Base-by-base conservation (phyloP, 2,888 invertebrate genomes). In the Andrena chrysosceles region DNA sequence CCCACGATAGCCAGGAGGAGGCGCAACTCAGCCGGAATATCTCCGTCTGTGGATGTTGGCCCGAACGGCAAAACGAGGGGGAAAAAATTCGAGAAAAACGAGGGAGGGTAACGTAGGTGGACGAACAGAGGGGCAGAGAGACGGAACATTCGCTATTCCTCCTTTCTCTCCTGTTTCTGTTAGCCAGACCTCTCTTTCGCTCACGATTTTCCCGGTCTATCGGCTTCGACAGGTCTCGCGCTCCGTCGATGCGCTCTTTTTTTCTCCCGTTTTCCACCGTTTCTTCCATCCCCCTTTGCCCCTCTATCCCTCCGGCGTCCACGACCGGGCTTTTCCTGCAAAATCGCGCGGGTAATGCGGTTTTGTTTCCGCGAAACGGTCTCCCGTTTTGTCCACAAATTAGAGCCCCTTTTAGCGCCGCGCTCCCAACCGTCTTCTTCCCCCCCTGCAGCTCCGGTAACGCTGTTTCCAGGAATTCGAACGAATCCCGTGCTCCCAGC, bases 11-110 rank as follows among this genome's bases (percentile, higher is more conserved):
- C 88, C 89, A 85, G 86, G 78, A 86, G 89, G 89, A 89, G 89
- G 85, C 89, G 89, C 91, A 92, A 92, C 90, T 93, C 93, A 89
- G 90, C 92, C 90, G 93, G 91, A 93, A 93, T 93, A 91, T 92
- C 91, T 91, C 87, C 76, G 87, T 85, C 83, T 85, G 66, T 80
- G 83, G 77, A 77, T 74, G 81, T 70, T 80, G 74, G 87, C 80
- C 70, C 72, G 68, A 73, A 74, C 63, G 64, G 74, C 76, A 63
- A 42, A 66, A 29, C 29, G 42, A 70, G 20, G 56, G 52, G 83
- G 75, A 77, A 83, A 80, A 76, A 85, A 85, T 81, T 85, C 71
- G 76, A 86, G 77, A 84, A 85, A 52, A 13, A n/a, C 35, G 54
- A 31, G 42, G 52, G 16, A 63, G 59, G 54, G 68, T 33, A 49